Percentiles rank a stretch among this genome's conserved stretches.
Evolutionary conservation across 53 echinoderm and acorn worm species (phyloP).

Genomic region (Holothuria scabra): DNA sequence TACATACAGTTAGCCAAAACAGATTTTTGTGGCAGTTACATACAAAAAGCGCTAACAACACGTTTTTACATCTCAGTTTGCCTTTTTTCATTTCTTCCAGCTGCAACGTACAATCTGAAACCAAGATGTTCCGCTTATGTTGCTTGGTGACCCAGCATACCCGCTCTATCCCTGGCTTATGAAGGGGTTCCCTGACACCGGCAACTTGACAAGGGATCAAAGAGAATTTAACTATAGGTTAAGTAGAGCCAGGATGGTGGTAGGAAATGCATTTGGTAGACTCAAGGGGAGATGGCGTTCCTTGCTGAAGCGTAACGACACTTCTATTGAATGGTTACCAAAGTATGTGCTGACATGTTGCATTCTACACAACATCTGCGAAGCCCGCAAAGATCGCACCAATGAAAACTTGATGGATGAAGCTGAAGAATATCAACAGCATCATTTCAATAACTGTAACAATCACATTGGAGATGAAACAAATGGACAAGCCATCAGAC

Average conservation of each 20-base stretch:
- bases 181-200: constrained; percentile 58
- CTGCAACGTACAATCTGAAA: constrained; percentile 24
- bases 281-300: constrained; percentile 76
- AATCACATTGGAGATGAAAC: too few species aligned
- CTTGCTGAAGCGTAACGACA: constrained; percentile 62
- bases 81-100: not conserved
- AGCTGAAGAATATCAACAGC: not conserved
- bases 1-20: too few species aligned
- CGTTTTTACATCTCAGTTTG: too few species aligned
- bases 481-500: too few species aligned
- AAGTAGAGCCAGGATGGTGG: constrained; percentile 63
- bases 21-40: too few species aligned
- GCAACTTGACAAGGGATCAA: constrained; percentile 20
- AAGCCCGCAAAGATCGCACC: constrained; percentile 21
- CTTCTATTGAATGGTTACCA: constrained; percentile 46
- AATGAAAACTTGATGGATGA: constrained; percentile 1
- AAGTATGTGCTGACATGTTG: constrained; percentile 60
- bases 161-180: constrained; percentile 73
- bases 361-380: constrained; percentile 72
- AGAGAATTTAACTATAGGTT: constrained; percentile 57
- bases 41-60: too few species aligned
- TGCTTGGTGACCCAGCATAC: constrained; percentile 76
- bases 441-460: not conserved
- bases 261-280: constrained; percentile 69
- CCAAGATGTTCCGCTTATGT: constrained; percentile 53